Conservation (phyloP, 2,113 vertebrate species). For the Helogale parvula region DNA sequence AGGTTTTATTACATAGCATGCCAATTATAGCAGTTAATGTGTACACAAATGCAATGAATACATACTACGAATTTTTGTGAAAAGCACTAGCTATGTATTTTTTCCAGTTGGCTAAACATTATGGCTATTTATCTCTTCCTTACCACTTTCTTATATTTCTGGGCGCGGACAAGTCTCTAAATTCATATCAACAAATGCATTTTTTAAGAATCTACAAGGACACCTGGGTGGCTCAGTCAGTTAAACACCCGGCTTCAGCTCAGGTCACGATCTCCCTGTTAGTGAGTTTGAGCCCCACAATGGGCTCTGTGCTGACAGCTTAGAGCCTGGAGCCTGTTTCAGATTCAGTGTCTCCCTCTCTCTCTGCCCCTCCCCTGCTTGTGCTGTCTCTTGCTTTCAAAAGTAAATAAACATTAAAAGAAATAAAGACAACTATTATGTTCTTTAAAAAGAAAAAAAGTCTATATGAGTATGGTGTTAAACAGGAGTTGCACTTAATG, state of each 20-base stretch:
- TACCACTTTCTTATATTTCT: background rate
- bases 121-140: background rate
- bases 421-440: too few relatives aligned
- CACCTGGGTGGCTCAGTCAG: too few relatives aligned
- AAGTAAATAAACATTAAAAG: too few relatives aligned
- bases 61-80: background rate
- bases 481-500: background rate
- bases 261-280: too few relatives aligned
- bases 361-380: too few relatives aligned
- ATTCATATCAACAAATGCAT: background rate
- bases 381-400: too few relatives aligned
- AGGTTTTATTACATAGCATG: background rate
- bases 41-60: background rate
- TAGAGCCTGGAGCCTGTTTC: too few relatives aligned
- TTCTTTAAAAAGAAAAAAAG: too few relatives aligned
- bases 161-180: background rate
- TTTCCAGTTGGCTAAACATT: background rate
- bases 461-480: background rate
- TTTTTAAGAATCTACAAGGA: background rate
- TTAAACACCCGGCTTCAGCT: too few relatives aligned
- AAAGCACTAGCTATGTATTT: slow-evolving; percentile 1
- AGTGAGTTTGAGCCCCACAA: too few relatives aligned
- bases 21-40: background rate
- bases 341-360: too few relatives aligned
- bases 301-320: too few relatives aligned